These are phyloP conservation scores for Drosophila ficusphila DNA, from an alignment of 1,140 invertebrate genomes.

Conservation along the genomic window DNA sequence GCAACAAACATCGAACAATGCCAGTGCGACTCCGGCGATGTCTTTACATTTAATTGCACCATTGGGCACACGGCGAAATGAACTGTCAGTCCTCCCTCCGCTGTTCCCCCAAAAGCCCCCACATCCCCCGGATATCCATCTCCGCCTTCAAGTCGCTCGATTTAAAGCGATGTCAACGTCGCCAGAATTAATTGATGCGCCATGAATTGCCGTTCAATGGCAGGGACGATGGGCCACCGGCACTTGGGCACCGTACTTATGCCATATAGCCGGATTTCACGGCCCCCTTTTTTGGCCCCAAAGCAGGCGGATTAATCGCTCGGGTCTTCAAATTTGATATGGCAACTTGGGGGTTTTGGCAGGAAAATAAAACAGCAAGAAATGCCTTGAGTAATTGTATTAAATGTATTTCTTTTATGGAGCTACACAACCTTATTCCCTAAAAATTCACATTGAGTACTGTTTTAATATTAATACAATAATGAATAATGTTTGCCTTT, in stretches of 20 bases:
- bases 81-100: conserved; percentile 19
- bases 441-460: no score
- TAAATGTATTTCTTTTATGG: no score
- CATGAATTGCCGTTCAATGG: conserved; percentile 32
- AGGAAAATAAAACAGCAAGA: conserved; percentile 5
- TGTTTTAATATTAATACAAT: no score
- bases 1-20: conserved; percentile 36
- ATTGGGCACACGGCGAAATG: conserved; percentile 44
- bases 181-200: conserved; percentile 37
- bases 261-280: neutral
- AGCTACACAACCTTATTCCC: no score
- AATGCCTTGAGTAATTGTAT: neutral
- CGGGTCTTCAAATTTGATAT: conserved; percentile 12
- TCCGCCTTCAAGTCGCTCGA: neutral
- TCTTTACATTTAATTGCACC: conserved; percentile 61
- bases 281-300: neutral
- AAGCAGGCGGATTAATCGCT: conserved; percentile 15
- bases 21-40: conserved; percentile 28
- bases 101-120: neutral
- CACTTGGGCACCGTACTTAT: neutral
- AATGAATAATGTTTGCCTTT: no score
- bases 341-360: neutral
- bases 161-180: conserved; percentile 31
- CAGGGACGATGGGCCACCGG: conserved; percentile 10
- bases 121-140: neutral